Conservation (phyloP, 2,888 invertebrate genomes). For the Orthosia gothica region DNA sequence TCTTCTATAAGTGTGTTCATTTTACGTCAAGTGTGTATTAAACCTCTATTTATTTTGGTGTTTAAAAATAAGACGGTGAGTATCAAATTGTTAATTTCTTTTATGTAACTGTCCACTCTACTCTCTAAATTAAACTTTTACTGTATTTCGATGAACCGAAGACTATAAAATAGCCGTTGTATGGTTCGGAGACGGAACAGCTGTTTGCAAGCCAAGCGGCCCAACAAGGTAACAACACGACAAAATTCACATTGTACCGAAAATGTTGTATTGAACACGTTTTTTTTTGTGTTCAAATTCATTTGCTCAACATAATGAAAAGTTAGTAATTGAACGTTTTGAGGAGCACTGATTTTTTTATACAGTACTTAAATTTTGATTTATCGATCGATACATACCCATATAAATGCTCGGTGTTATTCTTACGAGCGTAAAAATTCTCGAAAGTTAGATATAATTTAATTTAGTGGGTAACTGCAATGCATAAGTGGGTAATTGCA, state of each 20-base stretch:
- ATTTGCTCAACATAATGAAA: not conserved
- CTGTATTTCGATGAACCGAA: conserved; percentile 28
- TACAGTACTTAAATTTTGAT: not conserved
- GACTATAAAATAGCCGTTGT: conserved; percentile 28
- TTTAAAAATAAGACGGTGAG: conserved; percentile 82
- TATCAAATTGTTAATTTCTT: conserved; percentile 68
- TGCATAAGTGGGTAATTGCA: conserved; percentile 11
- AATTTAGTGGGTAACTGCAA: not conserved
- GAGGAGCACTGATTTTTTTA: not conserved
- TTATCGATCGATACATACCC: not conserved
- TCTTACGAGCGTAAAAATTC: not conserved
- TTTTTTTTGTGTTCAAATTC: not conserved
- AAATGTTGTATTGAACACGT: conserved; percentile 29
- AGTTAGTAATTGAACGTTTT: not conserved
- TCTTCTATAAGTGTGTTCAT: conserved; percentile 75
- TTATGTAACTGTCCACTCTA: conserved; percentile 57
- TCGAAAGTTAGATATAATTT: too few relatives aligned
- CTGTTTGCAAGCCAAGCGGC: conserved; percentile 61
- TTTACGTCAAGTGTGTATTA: conserved; percentile 78
- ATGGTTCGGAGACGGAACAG: conserved; percentile 62
- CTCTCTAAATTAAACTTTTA: conserved; percentile 47
- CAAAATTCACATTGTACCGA: conserved; percentile 36
- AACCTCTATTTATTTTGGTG: conserved; percentile 73
- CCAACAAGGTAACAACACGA: conserved; percentile 36
- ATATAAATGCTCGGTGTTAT: not conserved